Evolutionary conservation across 2,888 invertebrate species (phyloP), one percentile per base, ranked within the genome.

Genomic region (Gryllus longicercus): DNA sequence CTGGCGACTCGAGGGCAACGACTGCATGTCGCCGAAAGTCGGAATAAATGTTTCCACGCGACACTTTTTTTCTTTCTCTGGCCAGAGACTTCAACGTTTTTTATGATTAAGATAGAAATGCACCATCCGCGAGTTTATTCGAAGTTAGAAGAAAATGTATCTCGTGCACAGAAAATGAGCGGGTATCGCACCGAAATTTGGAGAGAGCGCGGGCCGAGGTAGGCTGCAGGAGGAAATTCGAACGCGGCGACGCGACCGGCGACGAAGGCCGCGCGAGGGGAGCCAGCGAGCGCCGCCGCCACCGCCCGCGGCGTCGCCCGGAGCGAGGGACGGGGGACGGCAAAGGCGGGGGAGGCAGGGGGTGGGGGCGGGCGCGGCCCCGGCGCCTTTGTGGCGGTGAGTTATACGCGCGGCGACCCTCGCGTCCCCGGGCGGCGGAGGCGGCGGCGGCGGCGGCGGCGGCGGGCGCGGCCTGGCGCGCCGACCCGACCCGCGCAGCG

Each of bases 341-440:
- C n/a, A 63, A 14, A 63, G 16, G 63, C 12, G 16, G 63, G 63
- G 63, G 38, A 38, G 38, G 38, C 38, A 38, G 38, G 38, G 38
- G 38, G 8, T 0, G 38, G 38, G 63, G 63, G n/a, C 63, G 63
- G 16, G 63, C 14, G 63, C 63, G 63, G 63, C 63, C 63, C n/a
- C 63, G 63, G 63, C 14, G 63, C 63, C 63, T 63, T 63, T 63
- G 63, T 63, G 63, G 63, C 63, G 63, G 63, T 63, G 63, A 63
- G 63, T 63, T 63, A 63, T 63, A 63, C 63, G 63, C 63, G 63
- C 63, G 63, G 63, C 63, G 63, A 63, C 63, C 63, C 63, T 63
- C n/a, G 63, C 63, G 63, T 63, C 63, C 63, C 63, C 63, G n/a
- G 63, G 63, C 63, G 63, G 63, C 14, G 63, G 16, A 3, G 63